phyloP scores from a whole-genome alignment of 2,113 vertebrate genomes.

The Apteryx owenii region DNA sequence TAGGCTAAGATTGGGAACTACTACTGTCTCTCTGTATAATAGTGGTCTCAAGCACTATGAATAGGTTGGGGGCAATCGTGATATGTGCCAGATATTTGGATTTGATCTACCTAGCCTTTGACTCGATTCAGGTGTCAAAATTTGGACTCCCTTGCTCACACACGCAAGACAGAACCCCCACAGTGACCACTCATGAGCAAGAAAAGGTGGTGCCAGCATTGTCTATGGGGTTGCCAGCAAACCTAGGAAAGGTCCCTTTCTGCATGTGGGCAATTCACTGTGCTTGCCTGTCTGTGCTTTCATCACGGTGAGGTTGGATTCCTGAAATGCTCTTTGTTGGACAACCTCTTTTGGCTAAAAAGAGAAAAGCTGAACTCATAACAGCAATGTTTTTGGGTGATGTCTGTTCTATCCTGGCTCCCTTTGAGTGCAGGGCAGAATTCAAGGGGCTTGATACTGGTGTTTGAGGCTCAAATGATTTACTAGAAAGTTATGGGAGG shows the following conservation, averaged over 20 bases:
- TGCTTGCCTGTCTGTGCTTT: not conserved
- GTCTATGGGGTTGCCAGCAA: not conserved
- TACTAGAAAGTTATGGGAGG: not conserved
- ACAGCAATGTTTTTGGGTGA: not conserved
- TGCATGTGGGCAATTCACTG: not conserved
- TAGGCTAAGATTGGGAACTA: not conserved
- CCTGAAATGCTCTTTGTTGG: not conserved
- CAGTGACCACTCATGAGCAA: not conserved
- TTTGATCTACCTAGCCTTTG: not conserved
- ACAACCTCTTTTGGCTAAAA: not conserved
- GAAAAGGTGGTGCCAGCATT: not conserved
- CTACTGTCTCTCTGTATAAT: not conserved
- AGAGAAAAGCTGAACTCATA: not conserved
- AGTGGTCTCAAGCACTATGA: not conserved
- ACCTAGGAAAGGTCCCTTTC: not conserved
- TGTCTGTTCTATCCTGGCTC: not conserved
- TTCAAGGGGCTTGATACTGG: not conserved
- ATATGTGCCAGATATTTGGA: not conserved
- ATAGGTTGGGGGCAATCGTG: not conserved
- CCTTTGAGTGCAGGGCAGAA: not conserved
- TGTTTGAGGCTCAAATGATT: not conserved
- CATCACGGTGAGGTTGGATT: not conserved
- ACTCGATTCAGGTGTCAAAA: not conserved
- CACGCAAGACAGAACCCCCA: not conserved
- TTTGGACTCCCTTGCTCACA: not conserved